Conservation (phyloP, 2,888 invertebrate species). For the Phlogophora meticulosa region DNA sequence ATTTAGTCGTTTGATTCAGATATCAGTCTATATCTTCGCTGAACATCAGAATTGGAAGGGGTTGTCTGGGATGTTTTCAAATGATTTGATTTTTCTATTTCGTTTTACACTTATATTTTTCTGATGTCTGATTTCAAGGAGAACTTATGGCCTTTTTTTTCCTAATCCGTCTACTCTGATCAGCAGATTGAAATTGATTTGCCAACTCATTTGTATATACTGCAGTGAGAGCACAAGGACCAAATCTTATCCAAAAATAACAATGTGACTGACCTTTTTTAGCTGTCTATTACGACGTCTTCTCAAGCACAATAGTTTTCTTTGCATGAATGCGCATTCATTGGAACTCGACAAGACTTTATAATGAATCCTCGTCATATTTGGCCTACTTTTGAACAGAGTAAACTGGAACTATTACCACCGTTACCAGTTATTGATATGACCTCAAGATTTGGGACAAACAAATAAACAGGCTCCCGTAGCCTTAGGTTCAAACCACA, state of each 20-base stretch:
- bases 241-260: not conserved
- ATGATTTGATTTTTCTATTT: too few species aligned
- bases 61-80: not conserved
- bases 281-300: not conserved
- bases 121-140: not conserved
- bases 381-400: slow-evolving; percentile 35
- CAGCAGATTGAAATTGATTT: too few species aligned
- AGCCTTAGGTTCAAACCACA: slow-evolving; percentile 2
- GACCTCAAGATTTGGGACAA: slow-evolving; percentile 56
- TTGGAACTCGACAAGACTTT: not conserved
- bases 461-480: slow-evolving; percentile 47
- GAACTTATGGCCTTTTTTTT: too few species aligned
- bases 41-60: slow-evolving; percentile 16
- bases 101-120: not conserved
- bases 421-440: slow-evolving; percentile 41
- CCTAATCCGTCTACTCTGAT: too few species aligned
- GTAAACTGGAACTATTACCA: slow-evolving; percentile 55
- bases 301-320: not conserved
- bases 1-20: slow-evolving; percentile 31
- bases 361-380: slow-evolving; percentile 21
- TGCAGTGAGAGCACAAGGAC: not conserved
- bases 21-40: slow-evolving; percentile 19
- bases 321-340: not conserved
- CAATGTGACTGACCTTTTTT: not conserved
- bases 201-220: not conserved